Evolutionary conservation across 2,797 vertebrate species (phyloP).

Genomic region (Todus mexicanus): DNA sequence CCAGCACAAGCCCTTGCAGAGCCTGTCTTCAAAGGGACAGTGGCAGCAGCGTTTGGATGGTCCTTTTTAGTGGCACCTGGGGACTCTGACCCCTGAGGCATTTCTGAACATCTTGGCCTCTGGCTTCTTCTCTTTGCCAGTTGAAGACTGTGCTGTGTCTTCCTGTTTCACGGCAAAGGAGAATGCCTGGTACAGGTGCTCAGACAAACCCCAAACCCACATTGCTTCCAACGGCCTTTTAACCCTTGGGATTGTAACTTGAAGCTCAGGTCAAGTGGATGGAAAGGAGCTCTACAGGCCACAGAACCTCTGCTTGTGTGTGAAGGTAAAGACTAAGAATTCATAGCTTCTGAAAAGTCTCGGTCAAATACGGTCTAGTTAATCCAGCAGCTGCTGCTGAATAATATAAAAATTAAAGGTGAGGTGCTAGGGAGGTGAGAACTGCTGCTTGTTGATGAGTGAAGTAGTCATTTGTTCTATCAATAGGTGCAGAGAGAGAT

Average conservation of each 20-base stretch:
- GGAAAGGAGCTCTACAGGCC: background rate
- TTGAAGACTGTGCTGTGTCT: background rate
- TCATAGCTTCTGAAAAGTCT: background rate
- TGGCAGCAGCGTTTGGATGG: background rate
- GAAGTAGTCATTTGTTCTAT: background rate
- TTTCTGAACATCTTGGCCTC: background rate
- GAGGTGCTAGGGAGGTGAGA: background rate
- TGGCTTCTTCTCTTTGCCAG: background rate
- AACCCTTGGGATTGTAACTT: background rate
- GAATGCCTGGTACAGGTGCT: background rate
- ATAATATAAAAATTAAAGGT: background rate
- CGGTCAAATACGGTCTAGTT: background rate
- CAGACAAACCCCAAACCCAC: background rate
- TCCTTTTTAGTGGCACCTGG: background rate
- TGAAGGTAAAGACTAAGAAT: background rate
- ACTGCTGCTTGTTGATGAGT: background rate
- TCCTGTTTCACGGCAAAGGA: background rate
- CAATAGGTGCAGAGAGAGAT: background rate
- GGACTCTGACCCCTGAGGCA: background rate
- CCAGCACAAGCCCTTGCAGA: background rate
- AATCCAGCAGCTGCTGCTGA: background rate
- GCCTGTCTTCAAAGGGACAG: background rate
- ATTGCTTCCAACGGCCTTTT: background rate
- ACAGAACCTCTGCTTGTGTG: background rate
- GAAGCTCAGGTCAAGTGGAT: background rate